These are phyloP conservation scores for Noctua pronuba DNA, from an alignment of 2,888 invertebrate genomes.

Conservation along the genomic window DNA sequence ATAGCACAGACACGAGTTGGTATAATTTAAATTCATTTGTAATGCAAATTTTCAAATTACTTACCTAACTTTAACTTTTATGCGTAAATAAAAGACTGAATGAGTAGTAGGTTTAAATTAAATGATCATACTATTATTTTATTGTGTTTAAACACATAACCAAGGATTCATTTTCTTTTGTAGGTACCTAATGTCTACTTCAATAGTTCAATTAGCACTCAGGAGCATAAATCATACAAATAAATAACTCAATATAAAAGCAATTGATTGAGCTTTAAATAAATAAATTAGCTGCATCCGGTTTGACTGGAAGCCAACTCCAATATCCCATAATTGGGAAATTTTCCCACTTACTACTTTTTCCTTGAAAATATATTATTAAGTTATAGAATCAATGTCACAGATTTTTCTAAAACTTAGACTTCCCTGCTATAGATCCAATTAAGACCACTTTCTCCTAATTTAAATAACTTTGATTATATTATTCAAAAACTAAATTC, in stretches of 20 bases:
- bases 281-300: not conserved
- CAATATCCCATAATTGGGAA: not conserved
- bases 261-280: not conserved
- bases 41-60: slow-evolving; percentile 8
- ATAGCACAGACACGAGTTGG: not conserved
- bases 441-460: not conserved
- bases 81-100: slow-evolving; percentile 2
- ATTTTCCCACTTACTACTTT: not conserved
- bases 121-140: slow-evolving; percentile 3
- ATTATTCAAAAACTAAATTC: not conserved
- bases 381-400: not conserved
- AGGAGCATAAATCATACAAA: not conserved
- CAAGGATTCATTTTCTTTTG: not conserved
- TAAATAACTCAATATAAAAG: not conserved
- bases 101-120: not conserved
- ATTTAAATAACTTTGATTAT: not conserved
- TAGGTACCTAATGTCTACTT: not conserved
- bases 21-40: slow-evolving; percentile 20
- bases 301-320: not conserved
- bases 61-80: not conserved
- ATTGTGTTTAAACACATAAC: not conserved
- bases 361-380: not conserved
- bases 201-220: not conserved
- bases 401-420: not conserved
- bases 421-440: not conserved